These are phyloP conservation scores for Artibeus lituratus DNA, from an alignment of 2,797 vertebrate species.

Conservation along the genomic window DNA sequence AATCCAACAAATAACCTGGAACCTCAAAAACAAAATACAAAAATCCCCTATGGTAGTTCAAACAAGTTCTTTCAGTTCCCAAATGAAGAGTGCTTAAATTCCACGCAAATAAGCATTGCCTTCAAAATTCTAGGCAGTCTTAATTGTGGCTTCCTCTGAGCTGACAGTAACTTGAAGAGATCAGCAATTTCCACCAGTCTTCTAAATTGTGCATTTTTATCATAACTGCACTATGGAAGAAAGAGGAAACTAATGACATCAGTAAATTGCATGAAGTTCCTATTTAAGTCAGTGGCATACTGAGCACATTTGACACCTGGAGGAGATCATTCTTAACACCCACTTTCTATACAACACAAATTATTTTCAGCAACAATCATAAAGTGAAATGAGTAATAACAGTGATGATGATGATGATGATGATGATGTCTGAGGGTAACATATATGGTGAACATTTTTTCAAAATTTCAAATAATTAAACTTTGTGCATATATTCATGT, in stretches of 20 bases:
- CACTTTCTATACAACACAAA: not conserved
- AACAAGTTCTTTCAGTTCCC: not conserved
- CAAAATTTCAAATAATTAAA: not conserved
- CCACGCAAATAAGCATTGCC: constrained; percentile 9
- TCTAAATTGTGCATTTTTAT: constrained; percentile 31
- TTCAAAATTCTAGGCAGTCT: constrained; percentile 17
- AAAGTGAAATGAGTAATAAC: not conserved
- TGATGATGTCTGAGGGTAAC: not conserved
- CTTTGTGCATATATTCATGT: not conserved
- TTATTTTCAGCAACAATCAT: constrained; percentile 1
- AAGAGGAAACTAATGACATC: constrained; percentile 38
- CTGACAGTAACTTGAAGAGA: constrained; percentile 45
- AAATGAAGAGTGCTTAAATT: constrained; percentile 13
- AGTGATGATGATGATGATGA: not conserved
- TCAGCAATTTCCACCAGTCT: constrained; percentile 9
- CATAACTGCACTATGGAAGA: not conserved
- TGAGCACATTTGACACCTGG: not conserved
- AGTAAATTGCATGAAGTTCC: not conserved
- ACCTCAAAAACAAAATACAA: not conserved
- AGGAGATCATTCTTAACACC: not conserved
- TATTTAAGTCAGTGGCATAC: not conserved
- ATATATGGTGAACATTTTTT: not conserved
- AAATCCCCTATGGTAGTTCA: not conserved
- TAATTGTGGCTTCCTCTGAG: constrained; percentile 45
- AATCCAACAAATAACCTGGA: constrained; percentile 5